Evolutionary conservation across 2,888 invertebrate species (phyloP), one percentile per base, ranked within the genome.

Genomic region (Girardia tigrina): DNA sequence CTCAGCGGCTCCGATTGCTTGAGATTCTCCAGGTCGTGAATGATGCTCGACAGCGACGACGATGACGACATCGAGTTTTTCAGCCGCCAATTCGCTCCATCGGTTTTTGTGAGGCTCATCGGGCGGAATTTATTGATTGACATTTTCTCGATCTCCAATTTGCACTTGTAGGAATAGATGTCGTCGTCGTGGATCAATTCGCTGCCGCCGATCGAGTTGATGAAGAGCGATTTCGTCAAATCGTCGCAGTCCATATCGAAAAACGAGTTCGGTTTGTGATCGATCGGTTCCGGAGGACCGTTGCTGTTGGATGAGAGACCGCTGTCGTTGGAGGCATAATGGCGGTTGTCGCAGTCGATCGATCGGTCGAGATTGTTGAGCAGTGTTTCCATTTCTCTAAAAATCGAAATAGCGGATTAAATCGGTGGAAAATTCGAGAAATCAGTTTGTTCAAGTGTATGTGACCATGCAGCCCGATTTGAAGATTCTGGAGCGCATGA

Each of bases 161-260:
- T 56, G 23, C 23, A 56, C 23, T 56, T 56, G n/a, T 56, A 56
- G 4, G 56, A 56, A 56, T 56, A 56, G 4, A 56, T 56, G n/a
- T 56, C 56, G 23, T 56, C 56, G 23, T 56, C 56, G 23, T 56
- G 56, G n/a, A 56, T 56, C 56, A 56, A 56, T 56, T 56, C 56
- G 23, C 23, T 56, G n/a, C 56, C 56, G 4, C n/a, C 56, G 23
- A 56, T 56, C 2, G 56, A 56, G n/a, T 56, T 56, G 4, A 56
- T 56, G n/a, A 56, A 56, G n/a, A 56, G 23, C n/a, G 56, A 56
- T 56, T 56, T 56, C 23, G 56, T 56, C 56, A 56, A 23, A 56
- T 56, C 56, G 23, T 56, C 56, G 23, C 56, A 56, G 23, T 56
- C 20, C n/a, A 56, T 20, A 56, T 56, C 56, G 20, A 56, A 8